Conservation (phyloP, 2,797 vertebrate genomes). For the Pipistrellus kuhlii region DNA sequence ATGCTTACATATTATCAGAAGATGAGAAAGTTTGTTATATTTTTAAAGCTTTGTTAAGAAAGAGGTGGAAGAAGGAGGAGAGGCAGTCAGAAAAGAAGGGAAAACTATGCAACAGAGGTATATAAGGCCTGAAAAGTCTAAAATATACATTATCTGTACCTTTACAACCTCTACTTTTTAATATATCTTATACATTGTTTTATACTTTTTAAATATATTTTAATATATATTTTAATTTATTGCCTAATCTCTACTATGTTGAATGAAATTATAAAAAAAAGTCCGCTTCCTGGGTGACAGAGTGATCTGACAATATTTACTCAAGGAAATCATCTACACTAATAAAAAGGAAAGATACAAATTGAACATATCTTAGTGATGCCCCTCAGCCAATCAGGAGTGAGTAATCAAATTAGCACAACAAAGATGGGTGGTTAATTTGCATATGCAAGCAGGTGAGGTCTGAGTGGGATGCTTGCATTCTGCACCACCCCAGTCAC, state of each 20-base stretch:
- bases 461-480: too few relatives aligned
- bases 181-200: not conserved
- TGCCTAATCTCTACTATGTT: not conserved
- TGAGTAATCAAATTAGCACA: too few relatives aligned
- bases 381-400: too few relatives aligned
- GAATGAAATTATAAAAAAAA: not conserved
- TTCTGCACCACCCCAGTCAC: too few relatives aligned
- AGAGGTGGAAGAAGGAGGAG: not conserved
- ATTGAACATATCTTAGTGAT: too few relatives aligned
- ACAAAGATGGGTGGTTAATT: too few relatives aligned
- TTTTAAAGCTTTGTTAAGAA: slow-evolving; percentile 1
- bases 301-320: not conserved
- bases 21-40: not conserved
- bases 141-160: not conserved
- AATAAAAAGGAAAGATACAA: too few relatives aligned
- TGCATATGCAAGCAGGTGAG: too few relatives aligned
- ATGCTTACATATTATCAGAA: not conserved
- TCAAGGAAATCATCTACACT: not conserved
- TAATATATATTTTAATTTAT: not conserved
- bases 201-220: not conserved
- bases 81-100: accelerated
- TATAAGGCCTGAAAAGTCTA: not conserved
- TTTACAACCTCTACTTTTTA: not conserved
- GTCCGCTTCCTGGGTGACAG: not conserved
- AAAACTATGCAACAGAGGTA: not conserved